Evolutionary conservation across 2,797 vertebrate species (phyloP).

Genomic region (Corythornis leucogaster): DNA sequence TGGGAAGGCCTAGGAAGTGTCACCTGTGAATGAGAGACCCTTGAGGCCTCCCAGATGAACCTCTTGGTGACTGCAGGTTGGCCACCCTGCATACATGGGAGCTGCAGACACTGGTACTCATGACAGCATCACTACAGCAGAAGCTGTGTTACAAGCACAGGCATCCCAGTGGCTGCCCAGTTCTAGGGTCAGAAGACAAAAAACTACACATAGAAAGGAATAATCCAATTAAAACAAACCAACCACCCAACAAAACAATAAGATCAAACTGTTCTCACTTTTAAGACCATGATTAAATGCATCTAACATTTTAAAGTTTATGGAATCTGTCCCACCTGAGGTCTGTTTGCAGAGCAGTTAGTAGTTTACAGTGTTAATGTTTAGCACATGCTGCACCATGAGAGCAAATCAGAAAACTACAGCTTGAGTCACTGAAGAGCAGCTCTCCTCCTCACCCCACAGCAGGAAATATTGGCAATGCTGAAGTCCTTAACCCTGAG

Average conservation of each 20-base stretch:
- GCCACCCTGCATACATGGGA: neutral
- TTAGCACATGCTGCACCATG: constrained; percentile 5
- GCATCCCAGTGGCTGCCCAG: neutral
- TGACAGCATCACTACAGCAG: neutral
- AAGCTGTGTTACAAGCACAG: neutral
- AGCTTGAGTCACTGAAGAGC: constrained; percentile 32
- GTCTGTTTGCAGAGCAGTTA: constrained; percentile 56
- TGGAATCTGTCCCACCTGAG: neutral
- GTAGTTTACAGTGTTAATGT: constrained; percentile 49
- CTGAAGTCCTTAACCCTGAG: neutral
- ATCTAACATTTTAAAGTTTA: constrained; percentile 29
- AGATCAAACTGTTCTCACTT: neutral
- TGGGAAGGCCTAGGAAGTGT: neutral
- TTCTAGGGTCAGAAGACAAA: neutral
- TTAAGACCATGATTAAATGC: neutral
- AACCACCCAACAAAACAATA: neutral
- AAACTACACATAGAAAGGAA: neutral
- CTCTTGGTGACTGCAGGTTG: neutral
- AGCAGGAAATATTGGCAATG: neutral
- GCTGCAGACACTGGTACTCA: neutral
- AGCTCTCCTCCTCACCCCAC: neutral
- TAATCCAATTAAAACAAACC: neutral
- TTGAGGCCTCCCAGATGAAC: neutral
- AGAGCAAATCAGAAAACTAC: constrained; percentile 25
- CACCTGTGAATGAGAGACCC: neutral